A percentile compares a stretch with the other conserved stretches of the same genome.
Conservation (phyloP, 2,797 vertebrate genomes). For the Morelia viridis region DNA sequence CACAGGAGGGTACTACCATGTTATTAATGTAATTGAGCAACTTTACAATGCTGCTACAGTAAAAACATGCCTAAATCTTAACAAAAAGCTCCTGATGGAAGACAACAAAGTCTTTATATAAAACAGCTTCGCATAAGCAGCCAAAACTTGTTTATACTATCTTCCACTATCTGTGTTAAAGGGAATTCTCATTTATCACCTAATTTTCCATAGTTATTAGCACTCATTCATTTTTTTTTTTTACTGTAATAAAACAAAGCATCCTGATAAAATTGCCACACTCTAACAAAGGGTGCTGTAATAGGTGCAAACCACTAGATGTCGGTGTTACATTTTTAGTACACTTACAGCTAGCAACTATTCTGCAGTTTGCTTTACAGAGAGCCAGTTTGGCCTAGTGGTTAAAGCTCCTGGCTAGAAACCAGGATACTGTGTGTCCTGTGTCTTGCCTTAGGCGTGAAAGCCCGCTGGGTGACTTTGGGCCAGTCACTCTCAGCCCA, state of each 20-base stretch:
- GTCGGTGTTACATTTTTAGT: neutral
- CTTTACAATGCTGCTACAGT: neutral
- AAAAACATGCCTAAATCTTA: neutral
- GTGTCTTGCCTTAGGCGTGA: no score
- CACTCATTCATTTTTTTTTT: neutral
- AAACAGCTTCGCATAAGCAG: neutral
- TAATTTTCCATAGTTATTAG: neutral
- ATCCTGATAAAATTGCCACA: neutral
- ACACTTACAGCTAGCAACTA: neutral
- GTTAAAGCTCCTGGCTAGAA: no score
- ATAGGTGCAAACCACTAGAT: neutral
- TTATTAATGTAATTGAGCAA: neutral
- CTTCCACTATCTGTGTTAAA: neutral
- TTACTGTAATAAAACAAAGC: neutral
- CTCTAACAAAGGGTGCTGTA: neutral
- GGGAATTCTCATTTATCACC: neutral
- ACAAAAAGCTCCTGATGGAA: neutral
- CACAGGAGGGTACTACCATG: constrained; percentile 15
- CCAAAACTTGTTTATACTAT: neutral
- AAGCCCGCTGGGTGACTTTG: no score
- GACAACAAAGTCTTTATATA: neutral
- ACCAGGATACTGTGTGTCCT: no score
- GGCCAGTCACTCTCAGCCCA: no score
- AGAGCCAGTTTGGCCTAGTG: no score
- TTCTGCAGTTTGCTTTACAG: neutral